A percentile compares a stretch with the other conserved stretches of the same genome.
Conservation (phyloP, 2,888 invertebrate genomes). For the Rosalia funebris region DNA sequence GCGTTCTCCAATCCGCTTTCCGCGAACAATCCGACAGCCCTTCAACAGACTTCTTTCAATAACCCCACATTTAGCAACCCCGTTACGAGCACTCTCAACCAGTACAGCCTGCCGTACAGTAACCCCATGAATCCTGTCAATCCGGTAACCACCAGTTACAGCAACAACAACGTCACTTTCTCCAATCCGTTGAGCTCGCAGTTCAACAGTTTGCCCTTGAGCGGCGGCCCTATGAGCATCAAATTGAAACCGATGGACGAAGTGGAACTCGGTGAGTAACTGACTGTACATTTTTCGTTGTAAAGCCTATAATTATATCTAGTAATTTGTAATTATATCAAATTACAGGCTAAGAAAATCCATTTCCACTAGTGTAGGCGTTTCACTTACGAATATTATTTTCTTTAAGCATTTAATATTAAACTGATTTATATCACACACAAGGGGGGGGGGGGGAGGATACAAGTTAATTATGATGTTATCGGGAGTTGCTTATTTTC, state of each 20-base stretch:
- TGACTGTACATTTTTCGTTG: too few relatives aligned
- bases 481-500: too few relatives aligned
- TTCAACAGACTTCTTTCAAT: conserved; percentile 64
- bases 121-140: conserved; percentile 54
- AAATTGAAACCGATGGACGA: conserved; percentile 80
- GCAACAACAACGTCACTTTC: conserved; percentile 68
- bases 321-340: too few relatives aligned
- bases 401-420: too few relatives aligned
- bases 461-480: too few relatives aligned
- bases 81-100: conserved; percentile 60
- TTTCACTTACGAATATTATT: too few relatives aligned
- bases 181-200: conserved; percentile 72
- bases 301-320: too few relatives aligned
- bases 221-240: conserved; percentile 66
- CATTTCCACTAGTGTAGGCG: neutral
- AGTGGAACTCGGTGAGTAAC: conserved; percentile 70
- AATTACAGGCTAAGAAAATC: neutral
- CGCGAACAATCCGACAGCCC: conserved; percentile 46
- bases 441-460: too few relatives aligned
- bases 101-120: conserved; percentile 63
- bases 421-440: too few relatives aligned
- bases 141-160: conserved; percentile 59
- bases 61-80: conserved; percentile 67
- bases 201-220: conserved; percentile 66
- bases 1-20: conserved; percentile 67